phyloP scores from a whole-genome alignment of 2,797 vertebrate species.

The Sitta carolinensis region DNA sequence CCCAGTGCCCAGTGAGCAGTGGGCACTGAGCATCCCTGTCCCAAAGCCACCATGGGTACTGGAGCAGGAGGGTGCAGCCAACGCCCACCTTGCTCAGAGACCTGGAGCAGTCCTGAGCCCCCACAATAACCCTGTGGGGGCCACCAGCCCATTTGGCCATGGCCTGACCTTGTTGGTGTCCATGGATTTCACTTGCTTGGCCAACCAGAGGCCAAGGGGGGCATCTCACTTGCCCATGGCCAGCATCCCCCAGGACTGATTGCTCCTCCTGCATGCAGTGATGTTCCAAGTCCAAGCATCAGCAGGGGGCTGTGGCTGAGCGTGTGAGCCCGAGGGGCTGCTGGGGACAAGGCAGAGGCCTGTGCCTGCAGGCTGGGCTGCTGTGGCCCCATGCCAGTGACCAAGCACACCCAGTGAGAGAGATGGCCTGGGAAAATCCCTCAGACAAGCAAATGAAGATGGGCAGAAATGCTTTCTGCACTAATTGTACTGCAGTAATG shows the following conservation, averaged over 20 bases:
- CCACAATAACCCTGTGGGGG: background rate
- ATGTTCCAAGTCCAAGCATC: background rate
- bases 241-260: background rate
- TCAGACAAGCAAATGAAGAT: background rate
- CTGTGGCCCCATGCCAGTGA: background rate
- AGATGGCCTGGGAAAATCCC: background rate
- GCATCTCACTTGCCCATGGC: background rate
- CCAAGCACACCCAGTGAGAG: accelerated
- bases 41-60: background rate
- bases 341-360: background rate
- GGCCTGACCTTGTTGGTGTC: background rate
- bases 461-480: background rate
- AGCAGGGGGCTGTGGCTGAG: accelerated
- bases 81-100: background rate
- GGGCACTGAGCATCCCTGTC: background rate
- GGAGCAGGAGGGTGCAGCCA: background rate
- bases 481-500: background rate
- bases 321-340: accelerated
- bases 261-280: background rate
- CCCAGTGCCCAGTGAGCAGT: background rate
- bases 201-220: background rate
- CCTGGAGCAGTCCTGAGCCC: background rate
- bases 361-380: background rate
- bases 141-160: background rate
- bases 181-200: background rate